These are phyloP conservation scores for Delia radicum DNA, from an alignment of 1,140 invertebrate genomes.

Conservation along the genomic window DNA sequence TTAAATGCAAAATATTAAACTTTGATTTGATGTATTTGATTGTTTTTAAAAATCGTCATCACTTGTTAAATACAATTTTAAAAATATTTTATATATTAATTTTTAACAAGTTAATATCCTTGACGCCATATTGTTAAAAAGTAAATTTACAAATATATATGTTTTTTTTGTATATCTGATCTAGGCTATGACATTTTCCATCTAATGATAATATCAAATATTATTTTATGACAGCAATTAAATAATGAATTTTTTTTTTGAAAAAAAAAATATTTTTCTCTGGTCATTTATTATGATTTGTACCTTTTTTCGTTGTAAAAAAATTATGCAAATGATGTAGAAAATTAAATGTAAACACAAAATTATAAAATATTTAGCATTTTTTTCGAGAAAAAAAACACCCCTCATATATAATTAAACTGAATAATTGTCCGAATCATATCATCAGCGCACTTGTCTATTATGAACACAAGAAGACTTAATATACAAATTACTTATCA, in stretches of 20 bases:
- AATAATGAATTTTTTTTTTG: background rate
- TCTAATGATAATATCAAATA: no score
- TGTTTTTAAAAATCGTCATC: no score
- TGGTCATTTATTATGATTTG: background rate
- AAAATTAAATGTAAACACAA: conserved; percentile 7
- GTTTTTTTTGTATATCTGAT: no score
- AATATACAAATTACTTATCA: conserved; percentile 18
- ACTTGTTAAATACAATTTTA: no score
- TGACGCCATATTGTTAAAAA: no score
- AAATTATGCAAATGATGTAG: background rate
- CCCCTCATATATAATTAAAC: background rate
- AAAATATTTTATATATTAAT: no score
- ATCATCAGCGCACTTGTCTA: conserved; percentile 19
- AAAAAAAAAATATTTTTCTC: background rate
- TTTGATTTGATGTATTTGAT: no score
- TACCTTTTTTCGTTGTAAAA: background rate
- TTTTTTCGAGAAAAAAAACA: background rate
- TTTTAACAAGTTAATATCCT: no score
- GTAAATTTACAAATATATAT: no score
- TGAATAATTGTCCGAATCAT: background rate
- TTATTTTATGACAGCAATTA: background rate
- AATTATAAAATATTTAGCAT: background rate
- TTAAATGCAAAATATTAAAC: no score
- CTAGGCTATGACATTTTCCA: no score
- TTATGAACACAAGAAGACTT: background rate